Conservation (phyloP, 2,797 vertebrate genomes). For the Intellagama lesueurii region DNA sequence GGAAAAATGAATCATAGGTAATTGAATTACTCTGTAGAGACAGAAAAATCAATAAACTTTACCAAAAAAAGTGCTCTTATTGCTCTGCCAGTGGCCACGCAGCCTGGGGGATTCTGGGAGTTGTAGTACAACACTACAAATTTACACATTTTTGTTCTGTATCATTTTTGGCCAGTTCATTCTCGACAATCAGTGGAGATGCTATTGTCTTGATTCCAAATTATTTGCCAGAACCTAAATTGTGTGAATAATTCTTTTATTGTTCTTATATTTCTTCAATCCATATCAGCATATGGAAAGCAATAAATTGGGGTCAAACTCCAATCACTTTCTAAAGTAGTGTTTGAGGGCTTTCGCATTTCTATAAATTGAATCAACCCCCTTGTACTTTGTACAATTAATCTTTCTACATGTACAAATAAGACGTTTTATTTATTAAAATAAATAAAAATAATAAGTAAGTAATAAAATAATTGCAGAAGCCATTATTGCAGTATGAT, state of each 20-base stretch:
- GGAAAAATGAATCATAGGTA: accelerated
- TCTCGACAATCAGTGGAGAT: neutral
- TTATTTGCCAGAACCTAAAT: neutral
- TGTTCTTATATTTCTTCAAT: neutral
- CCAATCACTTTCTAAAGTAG: neutral
- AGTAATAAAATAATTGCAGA: neutral
- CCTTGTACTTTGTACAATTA: neutral
- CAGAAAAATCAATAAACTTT: too few species aligned
- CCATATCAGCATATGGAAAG: neutral
- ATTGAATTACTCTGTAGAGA: too few species aligned
- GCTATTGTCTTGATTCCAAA: neutral
- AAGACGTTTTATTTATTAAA: neutral
- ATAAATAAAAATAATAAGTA: too few species aligned
- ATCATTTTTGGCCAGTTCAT: too few species aligned
- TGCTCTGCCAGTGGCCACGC: too few species aligned
- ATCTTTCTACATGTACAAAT: neutral
- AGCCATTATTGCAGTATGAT: neutral
- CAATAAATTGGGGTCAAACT: neutral
- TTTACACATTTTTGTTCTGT: too few species aligned
- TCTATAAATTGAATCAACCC: neutral
- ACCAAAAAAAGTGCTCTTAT: too few species aligned
- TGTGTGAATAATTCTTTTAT: slow-evolving; percentile 6
- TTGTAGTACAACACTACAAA: too few species aligned
- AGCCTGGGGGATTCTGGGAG: too few species aligned
- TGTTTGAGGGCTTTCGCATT: neutral